Evolutionary conservation across 2,113 vertebrate genomes (phyloP).

Genomic region (Felis catus): DNA sequence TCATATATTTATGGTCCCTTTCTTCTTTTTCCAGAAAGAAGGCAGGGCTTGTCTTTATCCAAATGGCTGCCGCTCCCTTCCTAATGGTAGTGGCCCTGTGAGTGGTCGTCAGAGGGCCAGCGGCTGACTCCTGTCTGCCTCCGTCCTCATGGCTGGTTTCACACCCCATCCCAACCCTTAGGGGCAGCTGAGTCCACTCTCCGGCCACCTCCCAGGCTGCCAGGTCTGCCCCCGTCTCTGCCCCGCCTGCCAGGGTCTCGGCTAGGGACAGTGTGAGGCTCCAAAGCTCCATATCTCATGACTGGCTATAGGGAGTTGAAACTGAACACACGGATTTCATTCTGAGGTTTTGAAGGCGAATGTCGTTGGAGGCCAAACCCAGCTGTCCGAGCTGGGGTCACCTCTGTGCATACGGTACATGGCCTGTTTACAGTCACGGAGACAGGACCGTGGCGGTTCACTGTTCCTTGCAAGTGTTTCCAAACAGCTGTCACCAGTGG

Average conservation of each 20-base stretch:
- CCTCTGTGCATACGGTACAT: not conserved
- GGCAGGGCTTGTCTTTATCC: not conserved
- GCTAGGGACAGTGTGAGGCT: fast-evolving
- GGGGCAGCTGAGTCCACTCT: no score
- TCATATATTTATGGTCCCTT: no score
- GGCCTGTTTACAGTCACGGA: not conserved
- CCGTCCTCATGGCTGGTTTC: fast-evolving
- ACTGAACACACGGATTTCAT: not conserved
- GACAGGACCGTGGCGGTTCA: fast-evolving
- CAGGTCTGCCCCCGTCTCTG: no score
- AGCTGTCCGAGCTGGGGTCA: fast-evolving
- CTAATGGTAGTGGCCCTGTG: not conserved
- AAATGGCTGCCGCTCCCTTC: not conserved
- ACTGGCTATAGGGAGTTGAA: not conserved
- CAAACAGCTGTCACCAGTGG: not conserved
- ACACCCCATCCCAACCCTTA: no score
- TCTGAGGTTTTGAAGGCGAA: not conserved
- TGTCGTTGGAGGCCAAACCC: fast-evolving
- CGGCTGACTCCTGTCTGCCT: not conserved
- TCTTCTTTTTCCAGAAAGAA: not conserved
- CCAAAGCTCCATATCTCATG: no score
- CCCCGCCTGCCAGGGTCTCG: not conserved
- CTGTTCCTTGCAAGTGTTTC: not conserved
- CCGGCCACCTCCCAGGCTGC: fast-evolving
- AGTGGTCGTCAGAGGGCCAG: fast-evolving